A percentile compares a stretch with the other conserved stretches of the same genome.
These are phyloP conservation scores for Nycticebus coucang DNA, from an alignment of 2,113 vertebrate genomes.

Conservation along the genomic window DNA sequence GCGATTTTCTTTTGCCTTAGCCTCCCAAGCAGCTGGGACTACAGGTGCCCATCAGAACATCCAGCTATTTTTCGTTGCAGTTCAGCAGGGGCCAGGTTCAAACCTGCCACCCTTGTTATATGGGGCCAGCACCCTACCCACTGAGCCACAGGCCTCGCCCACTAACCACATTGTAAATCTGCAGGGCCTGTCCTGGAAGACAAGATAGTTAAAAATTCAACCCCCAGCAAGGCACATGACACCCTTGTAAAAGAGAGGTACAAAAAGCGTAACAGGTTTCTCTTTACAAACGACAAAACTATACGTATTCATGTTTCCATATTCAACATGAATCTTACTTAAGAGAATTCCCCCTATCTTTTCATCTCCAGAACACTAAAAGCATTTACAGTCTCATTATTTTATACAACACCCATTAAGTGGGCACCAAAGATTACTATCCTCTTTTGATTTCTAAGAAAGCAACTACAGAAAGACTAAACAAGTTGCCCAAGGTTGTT, in stretches of 20 bases:
- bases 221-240: not conserved
- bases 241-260: not conserved
- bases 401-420: constrained; percentile 39
- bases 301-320: constrained; percentile 1
- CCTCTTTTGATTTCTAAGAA: constrained; percentile 63
- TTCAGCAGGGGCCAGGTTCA: no score
- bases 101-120: no score
- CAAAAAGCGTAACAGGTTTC: constrained; percentile 7
- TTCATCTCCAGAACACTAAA: constrained; percentile 42
- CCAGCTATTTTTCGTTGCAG: no score
- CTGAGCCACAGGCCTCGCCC: no score
- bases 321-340: constrained; percentile 49
- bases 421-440: constrained; percentile 58
- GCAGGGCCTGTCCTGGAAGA: not conserved
- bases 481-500: not conserved
- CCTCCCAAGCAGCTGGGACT: no score
- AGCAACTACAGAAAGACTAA: constrained; percentile 49
- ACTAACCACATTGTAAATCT: not conserved
- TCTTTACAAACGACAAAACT: not conserved
- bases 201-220: constrained; percentile 41
- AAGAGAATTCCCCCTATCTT: constrained; percentile 52
- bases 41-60: no score
- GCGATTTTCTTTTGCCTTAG: no score
- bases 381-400: constrained; percentile 62
- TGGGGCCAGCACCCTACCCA: no score